Percentiles rank a stretch among this genome's conserved stretches.
Conservation (phyloP, 92 coral and sea anemone genomes). For the Blastomussa wellsi region DNA sequence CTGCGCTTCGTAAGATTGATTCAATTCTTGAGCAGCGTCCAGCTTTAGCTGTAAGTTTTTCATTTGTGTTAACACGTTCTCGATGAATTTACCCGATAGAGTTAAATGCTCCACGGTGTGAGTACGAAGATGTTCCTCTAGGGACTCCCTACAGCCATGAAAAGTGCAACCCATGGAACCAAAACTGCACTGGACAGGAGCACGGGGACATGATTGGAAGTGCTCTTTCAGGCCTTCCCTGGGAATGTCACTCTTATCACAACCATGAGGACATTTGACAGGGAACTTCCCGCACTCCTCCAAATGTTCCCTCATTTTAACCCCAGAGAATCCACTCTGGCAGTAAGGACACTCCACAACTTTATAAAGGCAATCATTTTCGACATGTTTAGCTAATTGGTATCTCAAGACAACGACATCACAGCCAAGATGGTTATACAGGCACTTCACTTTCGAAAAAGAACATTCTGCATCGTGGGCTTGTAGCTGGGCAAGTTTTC, state of each 20-base stretch:
- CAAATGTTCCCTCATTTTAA: constrained; percentile 60
- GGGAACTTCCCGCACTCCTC: constrained; percentile 70
- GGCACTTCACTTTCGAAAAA: constrained; percentile 67
- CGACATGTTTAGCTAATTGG: constrained; percentile 74
- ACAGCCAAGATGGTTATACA: constrained; percentile 62
- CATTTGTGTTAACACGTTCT: constrained; percentile 22
- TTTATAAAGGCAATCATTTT: constrained; percentile 74
- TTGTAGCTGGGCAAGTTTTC: constrained; percentile 40
- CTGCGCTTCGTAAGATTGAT: constrained; percentile 37
- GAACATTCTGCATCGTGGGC: constrained; percentile 64
- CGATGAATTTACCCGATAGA: constrained; percentile 44
- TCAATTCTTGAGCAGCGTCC: constrained; percentile 31
- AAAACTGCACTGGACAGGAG: constrained; percentile 55
- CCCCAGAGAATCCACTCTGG: constrained; percentile 45
- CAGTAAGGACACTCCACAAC: constrained; percentile 70
- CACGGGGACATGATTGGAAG: constrained; percentile 57
- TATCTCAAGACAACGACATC: constrained; percentile 42
- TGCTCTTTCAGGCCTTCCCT: constrained; percentile 68
- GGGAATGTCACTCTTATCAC: constrained; percentile 61
- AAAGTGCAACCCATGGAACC: constrained; percentile 61
- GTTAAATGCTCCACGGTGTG: constrained; percentile 55
- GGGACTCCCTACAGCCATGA: constrained; percentile 54
- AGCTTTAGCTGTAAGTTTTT: constrained; percentile 42
- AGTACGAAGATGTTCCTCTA: constrained; percentile 60
- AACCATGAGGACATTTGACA: constrained; percentile 72